Base-by-base conservation (phyloP, 92 coral and sea anemone species). In the Epizoanthus scotinus region DNA sequence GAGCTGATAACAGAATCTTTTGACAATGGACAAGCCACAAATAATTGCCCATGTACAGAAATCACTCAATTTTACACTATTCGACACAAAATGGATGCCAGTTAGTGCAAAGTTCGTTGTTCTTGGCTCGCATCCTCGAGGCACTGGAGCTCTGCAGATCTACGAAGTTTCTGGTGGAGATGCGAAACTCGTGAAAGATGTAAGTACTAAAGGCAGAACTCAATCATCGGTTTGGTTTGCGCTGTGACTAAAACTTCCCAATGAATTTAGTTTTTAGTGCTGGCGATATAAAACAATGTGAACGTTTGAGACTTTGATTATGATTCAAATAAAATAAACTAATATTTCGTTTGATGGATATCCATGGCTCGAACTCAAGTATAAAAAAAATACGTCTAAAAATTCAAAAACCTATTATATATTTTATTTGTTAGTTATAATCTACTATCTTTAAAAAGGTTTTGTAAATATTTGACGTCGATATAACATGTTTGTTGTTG, bases 61-160 rank as follows among this genome's bases (percentile, higher is more conserved):
- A 57, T 87, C 95, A 3, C 74, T 95, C 27, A 94, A 95, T 74
- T 93, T 77, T 79, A 95, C 98, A 50, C 86, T 94, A 5, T 95
- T 87, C 60, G 98, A 95, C 61, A 91, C 91, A 10, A 91, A 94
- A 70, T 95, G 98, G 98, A 89, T 95, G 22, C 98, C 98, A 10
- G 94, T 90, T 58, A 95, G 98, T 74, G 98, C 98, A 19, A 84
- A 94, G 71, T 95, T 95, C 86, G 98, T 95, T 78, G 98, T 93
- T 12, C 95, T 95, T 27, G 98, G 98, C 63, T 92, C 94, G 65
- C 91, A 93, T 82, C 93, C 98, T 1, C 86, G 94, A 54, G 98
- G 98, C n/a, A 95, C 98, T 15, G 98, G 98, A 14, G 98, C 98
- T 25, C 82, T 95, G 92, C 98, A 95, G 86, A 86, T 96, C 24